phyloP scores from a whole-genome alignment of 1,140 invertebrate genomes.

The Drosophila malerkotliana region DNA sequence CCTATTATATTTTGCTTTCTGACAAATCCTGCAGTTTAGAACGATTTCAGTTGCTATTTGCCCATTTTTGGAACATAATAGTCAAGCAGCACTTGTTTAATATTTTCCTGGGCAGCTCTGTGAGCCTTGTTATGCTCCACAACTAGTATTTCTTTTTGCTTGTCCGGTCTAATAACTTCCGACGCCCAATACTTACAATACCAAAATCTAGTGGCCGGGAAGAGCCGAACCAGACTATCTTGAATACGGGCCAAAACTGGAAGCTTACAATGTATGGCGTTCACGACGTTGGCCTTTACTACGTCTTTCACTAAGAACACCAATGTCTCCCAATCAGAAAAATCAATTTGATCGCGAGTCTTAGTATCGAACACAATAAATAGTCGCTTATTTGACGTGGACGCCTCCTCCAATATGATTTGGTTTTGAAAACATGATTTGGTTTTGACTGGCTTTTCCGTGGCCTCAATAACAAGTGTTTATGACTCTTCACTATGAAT shows the following conservation, averaged over 20 bases:
- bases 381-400: slow-evolving; percentile 12
- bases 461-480: slow-evolving; percentile 14
- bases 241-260: background rate
- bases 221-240: slow-evolving; percentile 1
- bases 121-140: background rate
- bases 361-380: slow-evolving; percentile 6
- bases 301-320: background rate
- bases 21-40: too few species aligned
- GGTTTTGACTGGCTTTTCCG: slow-evolving; percentile 25
- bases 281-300: background rate
- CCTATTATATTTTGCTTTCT: too few species aligned
- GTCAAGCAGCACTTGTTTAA: too few species aligned
- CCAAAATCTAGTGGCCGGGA: background rate
- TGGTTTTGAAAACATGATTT: slow-evolving; percentile 38
- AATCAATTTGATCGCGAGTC: background rate
- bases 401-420: slow-evolving; percentile 15
- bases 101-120: too few species aligned
- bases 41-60: too few species aligned
- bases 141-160: slow-evolving; percentile 3
- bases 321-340: background rate
- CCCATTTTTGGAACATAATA: too few species aligned
- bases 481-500: slow-evolving; percentile 15
- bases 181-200: background rate
- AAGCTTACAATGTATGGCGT: background rate
- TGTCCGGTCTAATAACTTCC: slow-evolving; percentile 2